phyloP scores from a whole-genome alignment of 2,888 invertebrate species.

The Cinara cedri region DNA sequence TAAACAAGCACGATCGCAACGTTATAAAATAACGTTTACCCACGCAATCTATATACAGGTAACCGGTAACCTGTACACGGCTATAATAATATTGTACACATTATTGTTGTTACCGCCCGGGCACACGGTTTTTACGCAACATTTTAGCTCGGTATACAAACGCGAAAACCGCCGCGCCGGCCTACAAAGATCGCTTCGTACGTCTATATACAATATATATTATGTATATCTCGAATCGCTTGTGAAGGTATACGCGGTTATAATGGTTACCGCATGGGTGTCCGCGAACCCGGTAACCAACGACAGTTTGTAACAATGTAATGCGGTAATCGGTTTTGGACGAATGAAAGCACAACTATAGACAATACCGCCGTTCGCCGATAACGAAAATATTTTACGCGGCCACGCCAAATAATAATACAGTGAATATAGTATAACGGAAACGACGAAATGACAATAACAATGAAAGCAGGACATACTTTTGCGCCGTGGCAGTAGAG shows the following conservation, averaged over 20 bases:
- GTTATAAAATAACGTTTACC: no score
- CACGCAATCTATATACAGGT: no score
- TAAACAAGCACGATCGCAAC: no score
- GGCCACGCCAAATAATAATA: no score
- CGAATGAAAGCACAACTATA: conserved; percentile 5
- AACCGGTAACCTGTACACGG: neutral
- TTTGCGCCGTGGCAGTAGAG: no score
- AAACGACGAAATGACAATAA: conserved; percentile 6
- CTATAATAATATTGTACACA: neutral
- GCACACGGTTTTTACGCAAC: neutral
- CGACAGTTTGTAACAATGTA: neutral
- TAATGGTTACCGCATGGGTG: neutral
- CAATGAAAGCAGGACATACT: conserved; percentile 32
- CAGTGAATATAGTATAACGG: neutral
- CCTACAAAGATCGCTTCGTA: neutral
- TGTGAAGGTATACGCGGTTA: neutral
- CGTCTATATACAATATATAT: neutral
- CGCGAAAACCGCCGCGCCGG: neutral
- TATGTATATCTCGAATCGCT: neutral
- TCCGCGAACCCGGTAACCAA: neutral
- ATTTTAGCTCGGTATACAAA: no score
- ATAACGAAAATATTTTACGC: no score
- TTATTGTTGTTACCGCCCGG: no score
- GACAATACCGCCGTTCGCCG: no score
- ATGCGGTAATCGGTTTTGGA: conserved; percentile 28